Evolutionary conservation across 2,888 invertebrate genomes (phyloP), one percentile per base, ranked within the genome.

Genomic region (Trilocha varians): DNA sequence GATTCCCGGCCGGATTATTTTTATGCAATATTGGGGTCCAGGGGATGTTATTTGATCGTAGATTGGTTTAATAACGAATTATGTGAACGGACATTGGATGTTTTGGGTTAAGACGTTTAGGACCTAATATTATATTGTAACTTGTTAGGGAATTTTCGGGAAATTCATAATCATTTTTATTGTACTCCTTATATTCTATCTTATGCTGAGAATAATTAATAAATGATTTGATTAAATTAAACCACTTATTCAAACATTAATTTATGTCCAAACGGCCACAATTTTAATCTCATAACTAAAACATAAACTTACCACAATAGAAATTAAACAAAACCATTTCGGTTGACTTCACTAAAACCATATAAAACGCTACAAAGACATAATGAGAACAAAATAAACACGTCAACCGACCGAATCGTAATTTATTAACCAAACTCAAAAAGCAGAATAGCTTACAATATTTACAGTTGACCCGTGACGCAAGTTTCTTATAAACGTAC

Each of bases 381-480:
- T 65, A 69, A 63, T 57, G 60, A 63, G 62, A 57, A 51, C 65
- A 69, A 57, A 67, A 62, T 65, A 70, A 75, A 72, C 70, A 70
- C 62, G 62, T 62, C 71, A 65, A 59, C 65, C 55, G 62, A 58
- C 59, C 58, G 58, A 61, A 64, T 64, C 55, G 65, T 74, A 70
- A 71, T 71, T 77, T 75, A 78, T 78, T 70, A 77, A 73, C 54
- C 56, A 55, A 62, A 63, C 61, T 64, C 76, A 78, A 83, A 82
- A 79, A 78, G 72, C 72, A 58, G 65, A 67, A 71, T 61, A 61
- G 65, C 65, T 63, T 67, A 65, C 77, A 71, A 74, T 83, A 83
- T 84, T 83, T 80, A 78, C 79, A 67, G 71, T 70, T 75, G 72
- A 69, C 71, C 69, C 68, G 52, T 74, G 74, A 76, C 69, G 70